Evolutionary conservation across 2,797 vertebrate genomes (phyloP).

Genomic region (Acanthurus tractus): DNA sequence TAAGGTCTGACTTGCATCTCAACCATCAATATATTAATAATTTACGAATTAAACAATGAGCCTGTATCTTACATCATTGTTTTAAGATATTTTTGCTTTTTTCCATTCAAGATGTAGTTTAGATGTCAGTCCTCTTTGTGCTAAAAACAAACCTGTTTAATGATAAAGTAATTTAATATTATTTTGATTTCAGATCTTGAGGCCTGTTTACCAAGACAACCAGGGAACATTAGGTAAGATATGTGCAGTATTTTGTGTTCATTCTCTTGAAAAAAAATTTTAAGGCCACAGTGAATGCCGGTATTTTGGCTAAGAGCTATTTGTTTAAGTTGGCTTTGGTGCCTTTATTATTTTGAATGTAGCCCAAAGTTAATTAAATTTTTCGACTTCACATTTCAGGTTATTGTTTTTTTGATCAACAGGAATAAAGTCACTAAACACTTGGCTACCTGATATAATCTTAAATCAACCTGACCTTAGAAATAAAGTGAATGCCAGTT

Average conservation of each 20-base stretch:
- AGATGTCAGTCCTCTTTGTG: conserved; percentile 3
- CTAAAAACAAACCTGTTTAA: conserved; percentile 16
- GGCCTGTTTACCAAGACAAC: conserved; percentile 91
- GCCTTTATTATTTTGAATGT: conserved; percentile 21
- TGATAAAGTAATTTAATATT: conserved; percentile 41
- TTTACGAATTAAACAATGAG: conserved; percentile 6
- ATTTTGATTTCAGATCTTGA: conserved; percentile 88
- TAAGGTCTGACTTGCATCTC: background rate
- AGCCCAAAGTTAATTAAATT: conserved; percentile 3
- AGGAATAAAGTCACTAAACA: conserved; percentile 12
- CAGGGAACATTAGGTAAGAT: conserved; percentile 87
- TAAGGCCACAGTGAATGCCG: background rate
- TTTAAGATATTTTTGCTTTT: background rate
- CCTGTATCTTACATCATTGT: background rate
- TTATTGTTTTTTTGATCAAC: conserved; percentile 30
- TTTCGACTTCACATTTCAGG: conserved; percentile 16
- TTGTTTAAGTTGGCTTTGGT: conserved; percentile 22
- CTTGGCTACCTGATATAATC: conserved; percentile 2
- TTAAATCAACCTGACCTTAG: background rate
- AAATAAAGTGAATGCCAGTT: background rate
- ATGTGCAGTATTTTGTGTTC: background rate
- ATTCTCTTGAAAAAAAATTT: background rate
- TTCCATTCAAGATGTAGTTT: background rate
- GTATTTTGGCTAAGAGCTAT: conserved; percentile 10
- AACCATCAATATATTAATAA: background rate